Percentiles rank a stretch among this genome's conserved stretches.
Evolutionary conservation across 2,113 vertebrate species (phyloP).

Genomic region (Melierax canorus): DNA sequence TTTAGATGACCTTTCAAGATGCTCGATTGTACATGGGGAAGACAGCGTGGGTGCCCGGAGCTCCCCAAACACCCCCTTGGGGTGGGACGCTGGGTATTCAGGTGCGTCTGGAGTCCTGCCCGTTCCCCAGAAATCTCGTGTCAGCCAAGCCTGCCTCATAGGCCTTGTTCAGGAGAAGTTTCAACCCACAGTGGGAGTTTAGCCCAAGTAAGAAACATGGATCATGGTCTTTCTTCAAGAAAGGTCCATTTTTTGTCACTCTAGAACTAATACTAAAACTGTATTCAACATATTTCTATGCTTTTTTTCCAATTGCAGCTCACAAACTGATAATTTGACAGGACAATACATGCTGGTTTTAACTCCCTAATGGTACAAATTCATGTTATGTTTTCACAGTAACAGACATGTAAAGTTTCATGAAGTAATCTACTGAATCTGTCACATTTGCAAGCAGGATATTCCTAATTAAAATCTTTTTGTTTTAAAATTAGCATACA

Average conservation of each 20-base stretch:
- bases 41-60: fast-evolving
- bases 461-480: not conserved
- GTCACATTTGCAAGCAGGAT: not conserved
- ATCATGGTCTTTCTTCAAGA: not conserved
- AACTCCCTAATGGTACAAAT: not conserved
- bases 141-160: not conserved
- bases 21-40: too few relatives aligned
- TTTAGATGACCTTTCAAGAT: not conserved
- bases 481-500: not conserved
- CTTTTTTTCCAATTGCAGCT: not conserved
- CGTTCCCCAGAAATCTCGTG: fast-evolving
- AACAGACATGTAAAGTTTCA: not conserved
- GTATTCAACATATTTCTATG: not conserved
- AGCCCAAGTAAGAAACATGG: not conserved
- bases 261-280: not conserved
- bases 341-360: not conserved
- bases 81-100: fast-evolving
- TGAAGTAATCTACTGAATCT: not conserved
- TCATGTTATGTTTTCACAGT: not conserved
- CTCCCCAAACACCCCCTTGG: not conserved
- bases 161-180: not conserved
- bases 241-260: not conserved
- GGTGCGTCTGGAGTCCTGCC: not conserved
- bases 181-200: not conserved
- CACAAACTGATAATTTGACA: not conserved